A percentile compares a stretch with the other conserved stretches of the same genome.
These are phyloP conservation scores for Petromus typicus DNA, from an alignment of 2,113 vertebrate genomes.

Conservation along the genomic window DNA sequence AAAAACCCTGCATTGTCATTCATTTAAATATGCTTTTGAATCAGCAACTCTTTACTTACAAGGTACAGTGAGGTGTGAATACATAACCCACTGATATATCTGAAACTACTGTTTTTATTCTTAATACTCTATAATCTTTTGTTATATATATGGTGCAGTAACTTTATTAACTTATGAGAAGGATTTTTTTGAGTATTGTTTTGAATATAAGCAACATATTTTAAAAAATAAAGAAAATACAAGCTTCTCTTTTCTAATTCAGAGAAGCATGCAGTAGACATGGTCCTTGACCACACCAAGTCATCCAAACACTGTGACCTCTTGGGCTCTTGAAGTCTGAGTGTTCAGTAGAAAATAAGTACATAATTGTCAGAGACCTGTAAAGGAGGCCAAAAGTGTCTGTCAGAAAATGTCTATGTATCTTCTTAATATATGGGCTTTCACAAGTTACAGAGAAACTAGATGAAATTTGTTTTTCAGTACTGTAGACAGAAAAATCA, in stretches of 20 bases:
- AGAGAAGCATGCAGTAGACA: background rate
- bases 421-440: background rate
- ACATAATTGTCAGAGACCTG: background rate
- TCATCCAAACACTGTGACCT: background rate
- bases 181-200: background rate
- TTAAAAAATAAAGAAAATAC: background rate
- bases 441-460: slow-evolving; percentile 17
- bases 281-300: background rate
- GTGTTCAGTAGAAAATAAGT: slow-evolving; percentile 6
- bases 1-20: background rate
- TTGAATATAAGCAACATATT: background rate
- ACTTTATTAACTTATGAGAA: background rate
- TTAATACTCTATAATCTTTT: background rate
- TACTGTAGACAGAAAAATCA: background rate
- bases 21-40: background rate
- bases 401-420: background rate
- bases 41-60: background rate
- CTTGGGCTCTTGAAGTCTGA: background rate
- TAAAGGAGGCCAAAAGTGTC: slow-evolving; percentile 6
- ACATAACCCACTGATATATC: background rate
- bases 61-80: background rate
- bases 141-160: background rate
- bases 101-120: background rate
- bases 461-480: background rate
- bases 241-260: background rate